Evolutionary conservation across 2,888 invertebrate species (phyloP), one percentile per base, ranked within the genome.

Genomic region (Gandaritis pyraliata): DNA sequence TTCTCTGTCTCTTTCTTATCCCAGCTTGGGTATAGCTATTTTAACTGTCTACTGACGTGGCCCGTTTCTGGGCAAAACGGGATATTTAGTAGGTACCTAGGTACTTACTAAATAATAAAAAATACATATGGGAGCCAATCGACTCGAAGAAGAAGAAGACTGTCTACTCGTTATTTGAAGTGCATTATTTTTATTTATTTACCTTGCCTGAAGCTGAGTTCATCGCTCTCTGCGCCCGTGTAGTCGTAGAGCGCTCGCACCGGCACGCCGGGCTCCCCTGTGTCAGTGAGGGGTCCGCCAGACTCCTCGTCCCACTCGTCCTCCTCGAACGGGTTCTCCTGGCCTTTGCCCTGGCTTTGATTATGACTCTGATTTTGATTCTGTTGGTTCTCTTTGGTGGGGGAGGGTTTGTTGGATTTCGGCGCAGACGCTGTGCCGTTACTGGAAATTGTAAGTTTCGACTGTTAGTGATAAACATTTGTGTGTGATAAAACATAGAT

Each of bases 171-270:
- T n/a, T n/a, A n/a, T n/a, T n/a, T n/a, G n/a, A n/a, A n/a, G n/a
- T n/a, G n/a, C n/a, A n/a, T n/a, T n/a, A n/a, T n/a, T n/a, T n/a
- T n/a, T n/a, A n/a, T n/a, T n/a, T 23, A 5, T 50, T 15, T 3
- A 98, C 99, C 99, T 94, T 97, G 97, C 90, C 98, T 96, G 90
- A 99, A 99, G 88, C 96, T 97, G 57, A 99, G 95, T 89, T 99
- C 99, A 88, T 99, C 99, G 76, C 96, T 97, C 94, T 99, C 99
- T 1, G 98, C 98, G 69, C 98, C 98, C 71, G 97, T 97, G 82
- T 99, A 99, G 90, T 99, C 98, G 87, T 99, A 99, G 38, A 99
- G 93, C 46, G 99, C 99, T 77, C 97, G 95, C 51, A 99, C 98
- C 38, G 98, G 97, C 77, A 98, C 96, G 47, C 98, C 98, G 12